Evolutionary conservation across 2,888 invertebrate species (phyloP).

Genomic region (Dryobota labecula): DNA sequence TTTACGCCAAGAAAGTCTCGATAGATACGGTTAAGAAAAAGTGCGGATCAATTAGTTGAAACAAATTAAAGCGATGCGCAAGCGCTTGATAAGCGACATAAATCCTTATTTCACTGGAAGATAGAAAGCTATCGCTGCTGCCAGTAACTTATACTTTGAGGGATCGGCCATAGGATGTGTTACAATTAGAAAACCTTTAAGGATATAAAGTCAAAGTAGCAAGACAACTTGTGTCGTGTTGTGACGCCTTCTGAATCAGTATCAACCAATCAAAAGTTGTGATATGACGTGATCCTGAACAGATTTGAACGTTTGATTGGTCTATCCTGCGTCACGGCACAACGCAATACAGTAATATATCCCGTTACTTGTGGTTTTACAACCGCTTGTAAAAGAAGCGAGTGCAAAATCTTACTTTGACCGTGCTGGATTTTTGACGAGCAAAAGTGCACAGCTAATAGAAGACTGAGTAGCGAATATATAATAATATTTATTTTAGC

Average conservation of each 20-base stretch:
- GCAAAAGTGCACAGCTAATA: not conserved
- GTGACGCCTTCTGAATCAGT: not conserved
- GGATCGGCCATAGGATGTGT: slow-evolving; percentile 45
- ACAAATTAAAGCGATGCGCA: slow-evolving; percentile 58
- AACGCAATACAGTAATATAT: not conserved
- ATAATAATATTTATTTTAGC: too few species aligned
- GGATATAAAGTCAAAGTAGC: not conserved
- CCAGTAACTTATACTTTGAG: slow-evolving; percentile 33
- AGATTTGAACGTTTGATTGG: not conserved
- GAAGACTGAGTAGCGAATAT: not conserved
- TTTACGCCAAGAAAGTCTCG: slow-evolving; percentile 30
- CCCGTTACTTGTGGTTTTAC: not conserved
- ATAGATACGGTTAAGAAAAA: slow-evolving; percentile 37
- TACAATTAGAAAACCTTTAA: not conserved
- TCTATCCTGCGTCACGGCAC: not conserved
- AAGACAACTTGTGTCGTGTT: not conserved
- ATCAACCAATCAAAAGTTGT: not conserved
- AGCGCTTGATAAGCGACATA: slow-evolving; percentile 58
- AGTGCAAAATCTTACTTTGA: not conserved
- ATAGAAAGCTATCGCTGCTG: slow-evolving; percentile 56
- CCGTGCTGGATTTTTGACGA: not conserved
- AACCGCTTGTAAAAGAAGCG: not conserved
- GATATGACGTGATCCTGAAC: not conserved
- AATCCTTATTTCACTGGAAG: slow-evolving; percentile 47
- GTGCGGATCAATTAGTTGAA: slow-evolving; percentile 51